Base-by-base conservation (phyloP, 2,113 vertebrate genomes). In the Cryptotis parvus region DNA sequence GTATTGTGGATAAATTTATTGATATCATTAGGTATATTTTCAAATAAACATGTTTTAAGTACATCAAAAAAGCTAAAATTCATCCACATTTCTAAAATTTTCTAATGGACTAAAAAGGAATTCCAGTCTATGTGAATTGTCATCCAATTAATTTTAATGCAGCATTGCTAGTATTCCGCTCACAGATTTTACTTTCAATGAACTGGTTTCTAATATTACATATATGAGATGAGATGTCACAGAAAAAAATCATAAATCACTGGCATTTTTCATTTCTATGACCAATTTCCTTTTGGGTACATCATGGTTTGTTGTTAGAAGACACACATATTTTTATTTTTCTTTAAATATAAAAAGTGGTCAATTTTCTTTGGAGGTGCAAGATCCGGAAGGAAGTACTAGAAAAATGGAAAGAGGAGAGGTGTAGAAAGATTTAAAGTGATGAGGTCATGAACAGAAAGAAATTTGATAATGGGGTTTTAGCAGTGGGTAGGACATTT, bases 341-440 rank as follows among this genome's bases (percentile, higher is more conserved):
- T 52, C 80, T 93, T 88, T 76, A 92, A 79, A 91, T 68, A 69
- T 90, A 63, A 27, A 90, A 92, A 58, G 94, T 52, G 49, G 33
- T 90, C 33, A 4, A 16, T 88, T 91, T 84, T 66, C 87, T 91
- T 84, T 78, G 83, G 87, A 94, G 81, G 87, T 29, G 65, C 4
- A 3, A 91, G 39, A 37, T 27, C 33, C 24, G 15, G 68, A 94
- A 94, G 77, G 82, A 92, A 94, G 61, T 73, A 72, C 24, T 41
- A 33, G 20, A 55, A 72, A 89, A 75, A 33, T 58, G 63, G n/a
- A 87, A 93, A 91, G 27, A 58, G 73, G 66, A 35, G 45, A 82
- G 37, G 4, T 31, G 26, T 45, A 90, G 66, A 45, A 75, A 69
- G 20, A 4, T 73, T 66, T 83, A 49, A 92, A 33, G 18, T 69